A percentile compares a stretch with the other conserved stretches of the same genome.
phyloP scores from a whole-genome alignment of 92 coral and sea anemone genomes.

The Hydrozoanthus gracilis region DNA sequence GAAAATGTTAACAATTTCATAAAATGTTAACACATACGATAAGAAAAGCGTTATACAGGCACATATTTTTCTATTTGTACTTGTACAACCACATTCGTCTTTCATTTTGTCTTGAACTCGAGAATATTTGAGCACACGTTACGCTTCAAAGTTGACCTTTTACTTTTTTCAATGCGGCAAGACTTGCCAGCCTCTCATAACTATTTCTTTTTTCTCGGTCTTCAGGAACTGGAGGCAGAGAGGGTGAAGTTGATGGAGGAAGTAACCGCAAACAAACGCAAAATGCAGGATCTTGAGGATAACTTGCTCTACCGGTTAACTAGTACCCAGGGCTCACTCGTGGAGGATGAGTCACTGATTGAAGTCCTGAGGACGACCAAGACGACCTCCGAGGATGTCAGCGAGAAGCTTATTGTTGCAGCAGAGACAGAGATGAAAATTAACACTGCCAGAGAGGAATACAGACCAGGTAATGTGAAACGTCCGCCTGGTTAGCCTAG shows the following conservation, averaged over 20 bases:
- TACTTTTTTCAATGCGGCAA: neutral
- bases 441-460: constrained; percentile 96
- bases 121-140: too few relatives aligned
- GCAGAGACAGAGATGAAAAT: constrained; percentile 99
- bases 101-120: neutral
- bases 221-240: constrained; percentile 95
- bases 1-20: too few relatives aligned
- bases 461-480: constrained; percentile 82
- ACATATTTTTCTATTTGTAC: too few relatives aligned
- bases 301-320: constrained; percentile 91
- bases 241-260: constrained; percentile 98
- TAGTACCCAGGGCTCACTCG: constrained; percentile 99
- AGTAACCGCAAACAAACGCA: constrained; percentile 98
- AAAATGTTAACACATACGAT: too few relatives aligned
- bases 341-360: constrained; percentile 97
- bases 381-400: constrained; percentile 95
- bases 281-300: constrained; percentile 98
- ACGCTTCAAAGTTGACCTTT: too few relatives aligned
- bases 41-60: too few relatives aligned
- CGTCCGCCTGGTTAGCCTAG: neutral
- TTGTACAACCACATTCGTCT: neutral
- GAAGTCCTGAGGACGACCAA: constrained; percentile 95
- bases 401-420: constrained; percentile 95
- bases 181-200: neutral
- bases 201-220: neutral